Evolutionary conservation across 2,888 invertebrate genomes (phyloP), one percentile per base, ranked within the genome.

Genomic region (Drosophila affinis): DNA sequence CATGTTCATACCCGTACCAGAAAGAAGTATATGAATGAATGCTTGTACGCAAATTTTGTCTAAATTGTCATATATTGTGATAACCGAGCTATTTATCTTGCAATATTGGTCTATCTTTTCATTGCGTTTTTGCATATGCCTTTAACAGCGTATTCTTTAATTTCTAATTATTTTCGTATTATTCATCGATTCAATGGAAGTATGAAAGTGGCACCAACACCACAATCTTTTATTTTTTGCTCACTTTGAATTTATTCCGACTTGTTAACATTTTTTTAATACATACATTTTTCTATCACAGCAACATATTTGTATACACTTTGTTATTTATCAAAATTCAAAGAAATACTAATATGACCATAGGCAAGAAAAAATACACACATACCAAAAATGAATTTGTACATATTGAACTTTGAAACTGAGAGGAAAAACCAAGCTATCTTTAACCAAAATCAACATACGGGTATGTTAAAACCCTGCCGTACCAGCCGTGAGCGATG

Each of bases 231-330:
- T 27, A 44, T 58, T 32, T 12, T 57, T 59, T 51, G 47, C 44
- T 72, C 53, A 71, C 71, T 60, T 74, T 64, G 46, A 49, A 54
- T 85, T 83, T 88, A 76, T 88, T 87, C 78, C 84, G 87, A 74
- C 81, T 83, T 80, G 88, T 87, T 84, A 78, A 76, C 87, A 68
- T 81, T 39, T 88, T 88, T 76, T 84, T 88, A 75, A 83, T 86
- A 73, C n/a, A n/a, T n/a, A n/a, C 72, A 62, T 62, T 88, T 78
- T 87, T 84, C 87, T 89, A 84, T 89, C 89, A 87, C 87, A 84
- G 89, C 83, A 84, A 89, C 82, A 87, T 81, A 84, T 84, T 87
- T 89, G 88, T 89, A 89, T 89, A 85, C 77, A 78, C 77, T 83
- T 84, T 76, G 84, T 87, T 86, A 72, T 81, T 67, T 76, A 78